Percentiles rank a stretch among this genome's conserved stretches.
These are phyloP conservation scores for Macropodus opercularis DNA, from an alignment of 2,797 vertebrate species.

Conservation along the genomic window DNA sequence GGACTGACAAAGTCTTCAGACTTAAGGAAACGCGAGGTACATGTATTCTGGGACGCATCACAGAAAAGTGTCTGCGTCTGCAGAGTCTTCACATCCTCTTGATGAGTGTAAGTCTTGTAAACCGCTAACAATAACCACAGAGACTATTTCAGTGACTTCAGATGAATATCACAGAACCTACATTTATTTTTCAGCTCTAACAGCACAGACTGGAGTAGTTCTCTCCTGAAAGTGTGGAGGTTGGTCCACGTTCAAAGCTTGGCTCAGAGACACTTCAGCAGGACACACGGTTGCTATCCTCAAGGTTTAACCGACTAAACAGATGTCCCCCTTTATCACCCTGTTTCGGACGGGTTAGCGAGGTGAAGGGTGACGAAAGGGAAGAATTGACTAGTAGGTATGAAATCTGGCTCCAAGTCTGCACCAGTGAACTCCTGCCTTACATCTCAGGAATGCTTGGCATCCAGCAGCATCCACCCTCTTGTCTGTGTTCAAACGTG, in stretches of 20 bases:
- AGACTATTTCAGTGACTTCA: constrained; percentile 14
- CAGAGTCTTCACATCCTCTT: constrained; percentile 28
- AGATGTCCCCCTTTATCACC: constrained; percentile 10
- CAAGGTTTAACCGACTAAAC: constrained; percentile 3
- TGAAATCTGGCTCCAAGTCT: constrained; percentile 21
- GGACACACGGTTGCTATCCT: constrained; percentile 6
- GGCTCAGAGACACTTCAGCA: constrained; percentile 24
- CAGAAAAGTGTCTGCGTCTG: constrained; percentile 30
- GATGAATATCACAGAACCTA: background rate
- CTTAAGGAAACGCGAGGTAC: constrained; percentile 46
- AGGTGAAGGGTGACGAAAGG: background rate
- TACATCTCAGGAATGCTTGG: constrained; percentile 72
- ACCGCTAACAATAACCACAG: constrained; percentile 7
- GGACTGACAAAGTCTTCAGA: constrained; percentile 57
- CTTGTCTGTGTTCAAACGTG: constrained; percentile 28
- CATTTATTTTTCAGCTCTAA: too few species aligned
- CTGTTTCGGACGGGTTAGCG: background rate
- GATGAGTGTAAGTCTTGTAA: constrained; percentile 39
- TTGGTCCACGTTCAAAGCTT: background rate
- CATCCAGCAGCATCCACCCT: constrained; percentile 56
- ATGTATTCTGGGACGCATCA: constrained; percentile 43
- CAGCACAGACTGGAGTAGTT: too few species aligned
- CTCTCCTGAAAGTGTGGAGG: background rate
- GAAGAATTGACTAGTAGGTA: background rate
- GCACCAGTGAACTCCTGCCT: constrained; percentile 46